Evolutionary conservation across 2,113 vertebrate species (phyloP), one percentile per base, ranked within the genome.

Genomic region (Glaucidium brasilianum): DNA sequence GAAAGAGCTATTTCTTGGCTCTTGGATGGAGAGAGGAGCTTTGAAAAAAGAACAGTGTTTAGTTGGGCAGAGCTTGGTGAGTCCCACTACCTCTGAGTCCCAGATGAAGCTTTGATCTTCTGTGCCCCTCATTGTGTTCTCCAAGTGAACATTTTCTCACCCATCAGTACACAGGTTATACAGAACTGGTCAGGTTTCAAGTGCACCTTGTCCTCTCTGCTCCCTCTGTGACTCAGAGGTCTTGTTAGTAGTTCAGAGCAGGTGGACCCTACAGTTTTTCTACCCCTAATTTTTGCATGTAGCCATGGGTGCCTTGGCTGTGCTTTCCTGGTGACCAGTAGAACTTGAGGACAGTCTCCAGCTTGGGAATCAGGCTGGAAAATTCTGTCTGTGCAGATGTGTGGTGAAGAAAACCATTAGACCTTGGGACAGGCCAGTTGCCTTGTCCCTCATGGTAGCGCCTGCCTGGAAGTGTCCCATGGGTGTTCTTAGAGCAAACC

Each of bases 271-370:
- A 29, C 22, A 27, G 25, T 6, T 47, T 50, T 63, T 45, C 47
- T 39, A 2, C 14, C 56, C 14, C 41, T 27, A 8, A 7, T 45
- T 72, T 56, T 83, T 71, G 10, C 25, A 11, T 2, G 18, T 34
- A 49, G 60, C 20, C 0, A 0, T 39, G 23, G 15, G 43, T 30
- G 37, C 20, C 34, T 82, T 49, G n/a, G 10, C 55, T 88, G 30
- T 4, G 4, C 17, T 69, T 5, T 56, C n/a, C 17, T 2, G 6
- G 6, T 39, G 50, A 37, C 19, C 0, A 0, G 22, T 50, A 26
- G 20, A 41, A 58, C 50, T 53, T 0, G 1, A 37, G 15, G 8
- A 58, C 1, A 6, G 10, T 26, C 35, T 59, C 37, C 49, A 62
- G 26, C 18, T 79, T 2, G 1, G 17, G 10, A 5, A 34, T 9